Base-by-base conservation (phyloP, 2,888 invertebrate species). In the Pseudococcus viburni region DNA sequence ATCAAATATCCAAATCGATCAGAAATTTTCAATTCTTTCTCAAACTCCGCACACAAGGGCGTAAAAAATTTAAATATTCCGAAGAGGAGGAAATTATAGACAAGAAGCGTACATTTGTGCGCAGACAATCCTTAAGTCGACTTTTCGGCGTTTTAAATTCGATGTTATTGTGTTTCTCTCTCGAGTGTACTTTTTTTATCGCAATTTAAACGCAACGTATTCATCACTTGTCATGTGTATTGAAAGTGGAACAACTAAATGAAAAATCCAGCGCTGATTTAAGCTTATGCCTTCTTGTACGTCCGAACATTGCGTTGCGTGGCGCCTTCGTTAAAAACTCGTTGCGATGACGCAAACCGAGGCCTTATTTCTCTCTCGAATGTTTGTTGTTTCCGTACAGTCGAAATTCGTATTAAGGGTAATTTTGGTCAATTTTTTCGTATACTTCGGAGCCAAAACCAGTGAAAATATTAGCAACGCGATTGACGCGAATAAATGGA, bases 151-250 rank as follows among this genome's bases (percentile, higher is more conserved):
- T 33, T 33, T 33, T 33, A 33, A 33, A 33, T 33, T 33, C 26
- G 26, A 33, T 15, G 15, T 17, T 51, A 17, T 51, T 51, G 51
- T 17, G 51, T 51, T 51, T 17, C 51, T 73, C 11, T 22, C 8
- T 73, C 33, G 7, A 73, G 68, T 12, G 15, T 33, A 9, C 26
- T 73, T 73, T 73, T 73, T 15, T 33, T 33, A 26, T 73, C 68
- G 68, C 68, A 73, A 73, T 33, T 73, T 33, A 73, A 73, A 19
- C 59, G 59, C 68, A 73, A 73, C 68, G 26, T 73, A 73, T 73
- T 73, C 68, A 73, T 73, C 68, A 73, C 33, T 73, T 73, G 68
- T 26, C 68, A 73, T 73, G 68, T 73, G 6, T 73, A 73, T 73
- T 73, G 33, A 73, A 73, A 73, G 26, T 26, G 68, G 68, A 33